A percentile compares a stretch with the other conserved stretches of the same genome.
Evolutionary conservation across 2,888 invertebrate genomes (phyloP).

Genomic region (Conomelus anceps): DNA sequence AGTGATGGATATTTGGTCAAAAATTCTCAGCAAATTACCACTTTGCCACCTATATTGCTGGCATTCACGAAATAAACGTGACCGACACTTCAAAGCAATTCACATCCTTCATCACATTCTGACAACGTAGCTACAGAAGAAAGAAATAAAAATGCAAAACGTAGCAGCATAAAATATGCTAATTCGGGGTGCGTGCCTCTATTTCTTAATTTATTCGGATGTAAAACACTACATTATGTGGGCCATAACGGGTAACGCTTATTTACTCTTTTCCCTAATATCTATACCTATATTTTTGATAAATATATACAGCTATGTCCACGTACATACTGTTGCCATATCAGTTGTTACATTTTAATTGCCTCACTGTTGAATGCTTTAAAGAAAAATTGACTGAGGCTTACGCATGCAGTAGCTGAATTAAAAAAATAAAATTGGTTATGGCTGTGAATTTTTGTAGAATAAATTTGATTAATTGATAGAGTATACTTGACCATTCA

Average conservation of each 20-base stretch:
- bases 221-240: neutral
- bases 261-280: neutral
- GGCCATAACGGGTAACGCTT: neutral
- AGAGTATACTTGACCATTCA: too few species aligned
- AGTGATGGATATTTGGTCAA: neutral
- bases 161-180: neutral
- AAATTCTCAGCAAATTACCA: neutral
- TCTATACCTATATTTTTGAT: too few species aligned
- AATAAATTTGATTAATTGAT: too few species aligned
- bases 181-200: neutral
- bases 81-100: neutral
- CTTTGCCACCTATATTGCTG: too few species aligned
- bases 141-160: neutral
- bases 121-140: neutral
- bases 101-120: neutral
- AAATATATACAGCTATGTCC: too few species aligned
- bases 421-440: too few species aligned
- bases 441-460: too few species aligned
- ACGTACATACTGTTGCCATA: too few species aligned
- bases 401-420: too few species aligned
- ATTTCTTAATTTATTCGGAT: neutral
- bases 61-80: neutral
- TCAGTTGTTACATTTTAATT: too few species aligned
- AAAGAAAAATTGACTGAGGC: too few species aligned
- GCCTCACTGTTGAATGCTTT: too few species aligned